Base-by-base conservation (phyloP, 2,797 vertebrate species). In the Pteropus rufus region DNA sequence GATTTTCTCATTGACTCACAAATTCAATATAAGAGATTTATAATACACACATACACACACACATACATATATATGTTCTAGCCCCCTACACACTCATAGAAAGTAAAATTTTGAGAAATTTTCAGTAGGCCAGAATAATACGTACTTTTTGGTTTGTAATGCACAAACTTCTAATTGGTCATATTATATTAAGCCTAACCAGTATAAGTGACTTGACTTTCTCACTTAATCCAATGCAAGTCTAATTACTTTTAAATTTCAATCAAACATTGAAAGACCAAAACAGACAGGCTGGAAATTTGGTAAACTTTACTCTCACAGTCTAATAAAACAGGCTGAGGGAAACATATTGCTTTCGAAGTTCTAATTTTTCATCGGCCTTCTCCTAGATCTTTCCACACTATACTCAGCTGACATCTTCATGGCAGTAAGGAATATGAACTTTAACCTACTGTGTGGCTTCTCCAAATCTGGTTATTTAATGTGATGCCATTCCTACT, bases 61-160 rank as follows among this genome's bases (percentile, higher is more conserved):
- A 49, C 15, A 82, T 56, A 83, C 10, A 34, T 7, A 31, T 54
- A 54, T 93, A 72, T 84, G 24, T 84, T 89, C 52, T 52, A 89
- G 56, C 0, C 36, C 23, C 8, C 26, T 58, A 46, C 11, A 88
- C 6, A 73, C 34, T 41, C 34, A 76, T 23, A 85, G 44, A 83
- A 95, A 62, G 56, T 83, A 69, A 89, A 94, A 84, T 56, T 31
- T 49, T 83, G 39, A 82, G 44, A 72, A 65, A 81, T 49, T 91
- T 84, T 85, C 79, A 73, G 24, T 31, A 85, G 34, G 14, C 6
- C n/a, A 73, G 36, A 62, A 36, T 80, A 87, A 93, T 46, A 67
- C 0, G 64, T 26, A 89, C 85, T 82, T 21, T 92, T 72, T 84
- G n/a, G 23, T 91, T 72, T 64, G 49, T 70, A 83, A 70, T 29